phyloP scores from a whole-genome alignment of 2,888 invertebrate species.

The Drepanosiphum platanoidis region DNA sequence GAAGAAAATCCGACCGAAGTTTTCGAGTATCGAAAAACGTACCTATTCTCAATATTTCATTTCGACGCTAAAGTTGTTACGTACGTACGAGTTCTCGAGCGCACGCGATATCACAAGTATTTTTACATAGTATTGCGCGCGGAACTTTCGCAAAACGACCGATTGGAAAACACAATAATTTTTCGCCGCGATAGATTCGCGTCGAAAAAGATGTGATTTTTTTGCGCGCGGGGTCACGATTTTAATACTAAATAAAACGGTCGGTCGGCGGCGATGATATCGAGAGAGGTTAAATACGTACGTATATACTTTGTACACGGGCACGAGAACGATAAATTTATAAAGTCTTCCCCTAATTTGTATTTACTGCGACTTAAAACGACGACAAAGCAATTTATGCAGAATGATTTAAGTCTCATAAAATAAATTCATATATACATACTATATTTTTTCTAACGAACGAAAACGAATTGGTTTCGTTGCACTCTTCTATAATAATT shows the following conservation, averaged over 20 bases:
- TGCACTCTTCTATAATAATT: background rate
- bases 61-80: no score
- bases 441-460: background rate
- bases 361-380: constrained; percentile 36
- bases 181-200: background rate
- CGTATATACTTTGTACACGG: background rate
- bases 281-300: background rate
- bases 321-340: constrained; percentile 8
- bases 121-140: background rate
- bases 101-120: background rate
- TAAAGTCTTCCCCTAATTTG: constrained; percentile 1
- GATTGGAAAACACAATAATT: no score
- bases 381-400: constrained; percentile 29
- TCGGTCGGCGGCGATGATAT: constrained; percentile 4
- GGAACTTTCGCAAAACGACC: no score
- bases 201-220: background rate
- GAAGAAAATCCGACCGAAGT: background rate
- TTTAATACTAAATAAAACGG: constrained; percentile 3
- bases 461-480: constrained; percentile 14
- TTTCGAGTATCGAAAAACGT: background rate
- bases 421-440: constrained; percentile 17
- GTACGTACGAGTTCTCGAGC: background rate
- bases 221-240: background rate
- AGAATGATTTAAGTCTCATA: constrained; percentile 23
- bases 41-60: no score